These are phyloP conservation scores for Ferdinandea cuprea DNA, from an alignment of 2,888 invertebrate species.

Conservation along the genomic window DNA sequence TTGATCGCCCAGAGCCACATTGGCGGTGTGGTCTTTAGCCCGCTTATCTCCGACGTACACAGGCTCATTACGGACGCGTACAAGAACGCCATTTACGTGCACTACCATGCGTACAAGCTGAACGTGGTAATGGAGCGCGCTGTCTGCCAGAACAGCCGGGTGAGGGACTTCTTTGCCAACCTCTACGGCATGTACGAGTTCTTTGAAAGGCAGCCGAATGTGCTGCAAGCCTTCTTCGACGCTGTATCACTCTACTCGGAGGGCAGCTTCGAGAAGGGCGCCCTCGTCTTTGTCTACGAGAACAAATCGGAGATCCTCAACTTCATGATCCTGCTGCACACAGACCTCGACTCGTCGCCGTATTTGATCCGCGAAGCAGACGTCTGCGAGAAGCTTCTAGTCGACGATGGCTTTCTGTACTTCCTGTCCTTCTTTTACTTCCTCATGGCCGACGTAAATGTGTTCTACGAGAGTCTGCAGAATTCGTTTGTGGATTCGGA, in stretches of 20 bases:
- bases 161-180: slow-evolving; percentile 59
- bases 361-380: slow-evolving; percentile 48
- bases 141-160: slow-evolving; percentile 60
- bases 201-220: slow-evolving; percentile 45
- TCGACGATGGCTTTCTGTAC: slow-evolving; percentile 52
- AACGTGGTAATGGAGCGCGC: slow-evolving; percentile 60
- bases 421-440: slow-evolving; percentile 63
- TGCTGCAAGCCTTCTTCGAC: slow-evolving; percentile 50
- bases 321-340: slow-evolving; percentile 63
- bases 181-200: slow-evolving; percentile 59
- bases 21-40: slow-evolving; percentile 52
- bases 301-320: slow-evolving; percentile 57
- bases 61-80: slow-evolving; percentile 49
- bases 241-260: slow-evolving; percentile 52
- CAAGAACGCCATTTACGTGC: slow-evolving; percentile 64
- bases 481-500: slow-evolving; percentile 62
- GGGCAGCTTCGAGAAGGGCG: slow-evolving; percentile 58
- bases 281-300: slow-evolving; percentile 56
- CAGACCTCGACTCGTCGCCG: slow-evolving; percentile 54
- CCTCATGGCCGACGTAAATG: slow-evolving; percentile 67
- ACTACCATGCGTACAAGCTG: slow-evolving; percentile 61
- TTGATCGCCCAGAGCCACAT: slow-evolving; percentile 63
- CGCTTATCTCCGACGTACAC: slow-evolving; percentile 53
- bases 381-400: slow-evolving; percentile 55
- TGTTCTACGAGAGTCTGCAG: slow-evolving; percentile 61